These are phyloP conservation scores for Lasioglossum malachurum DNA, from an alignment of 2,888 invertebrate species.

Conservation along the genomic window DNA sequence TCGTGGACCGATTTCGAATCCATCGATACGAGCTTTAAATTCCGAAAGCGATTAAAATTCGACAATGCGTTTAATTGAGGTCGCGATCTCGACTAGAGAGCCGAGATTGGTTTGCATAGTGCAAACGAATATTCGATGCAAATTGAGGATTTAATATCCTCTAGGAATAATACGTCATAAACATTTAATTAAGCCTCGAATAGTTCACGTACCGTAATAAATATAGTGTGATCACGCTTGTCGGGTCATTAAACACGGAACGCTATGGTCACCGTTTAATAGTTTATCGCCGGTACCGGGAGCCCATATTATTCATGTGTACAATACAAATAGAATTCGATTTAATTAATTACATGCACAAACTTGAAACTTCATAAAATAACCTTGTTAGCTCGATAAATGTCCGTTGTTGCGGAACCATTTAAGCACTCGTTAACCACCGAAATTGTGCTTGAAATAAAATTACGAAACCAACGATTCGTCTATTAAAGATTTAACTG, in stretches of 20 bases:
- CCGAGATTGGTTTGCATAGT: slow-evolving; percentile 43
- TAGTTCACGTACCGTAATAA: slow-evolving; percentile 62
- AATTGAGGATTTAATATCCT: slow-evolving; percentile 58
- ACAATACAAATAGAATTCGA: slow-evolving; percentile 43
- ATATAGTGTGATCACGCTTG: slow-evolving; percentile 61
- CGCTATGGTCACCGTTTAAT: slow-evolving; percentile 67
- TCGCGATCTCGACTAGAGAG: slow-evolving; percentile 17
- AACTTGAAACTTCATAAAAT: slow-evolving; percentile 7
- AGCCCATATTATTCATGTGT: slow-evolving; percentile 32
- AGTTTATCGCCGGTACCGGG: slow-evolving; percentile 58
- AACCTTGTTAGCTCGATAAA: not conserved
- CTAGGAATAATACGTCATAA: slow-evolving; percentile 61
- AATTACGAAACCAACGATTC: not conserved
- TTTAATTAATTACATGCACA: slow-evolving; percentile 47
- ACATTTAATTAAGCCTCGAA: slow-evolving; percentile 65
- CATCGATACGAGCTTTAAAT: slow-evolving; percentile 13
- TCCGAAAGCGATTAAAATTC: slow-evolving; percentile 35
- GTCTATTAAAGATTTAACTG: not conserved
- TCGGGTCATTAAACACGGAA: slow-evolving; percentile 64
- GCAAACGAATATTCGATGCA: slow-evolving; percentile 55
- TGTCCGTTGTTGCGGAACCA: not conserved
- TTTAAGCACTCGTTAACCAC: not conserved
- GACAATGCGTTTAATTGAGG: slow-evolving; percentile 24
- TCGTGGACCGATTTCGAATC: not conserved
- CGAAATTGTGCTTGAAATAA: not conserved